Evolutionary conservation across 2,888 invertebrate genomes (phyloP).

Genomic region (Drosophila helvetica): DNA sequence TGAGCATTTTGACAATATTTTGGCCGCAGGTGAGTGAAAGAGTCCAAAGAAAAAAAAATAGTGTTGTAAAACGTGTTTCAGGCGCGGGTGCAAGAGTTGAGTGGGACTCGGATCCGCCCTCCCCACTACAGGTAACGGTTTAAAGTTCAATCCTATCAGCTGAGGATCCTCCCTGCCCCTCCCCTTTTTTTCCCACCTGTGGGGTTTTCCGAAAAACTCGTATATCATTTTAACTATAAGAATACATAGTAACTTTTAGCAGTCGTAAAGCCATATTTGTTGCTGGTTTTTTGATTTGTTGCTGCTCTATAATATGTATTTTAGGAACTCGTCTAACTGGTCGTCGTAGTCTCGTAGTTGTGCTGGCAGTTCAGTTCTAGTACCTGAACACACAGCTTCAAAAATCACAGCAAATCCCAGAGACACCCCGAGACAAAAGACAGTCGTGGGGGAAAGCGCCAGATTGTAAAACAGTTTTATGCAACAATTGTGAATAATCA

Average conservation of each 20-base stretch:
- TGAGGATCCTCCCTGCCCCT: neutral
- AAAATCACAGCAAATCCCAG: slow-evolving; percentile 6
- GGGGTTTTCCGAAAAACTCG: neutral
- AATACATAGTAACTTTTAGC: neutral
- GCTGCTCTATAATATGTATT: slow-evolving; percentile 6
- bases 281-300: neutral
- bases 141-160: neutral
- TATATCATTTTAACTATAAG: neutral
- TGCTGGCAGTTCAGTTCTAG: slow-evolving; percentile 18
- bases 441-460: neutral
- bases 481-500: neutral
- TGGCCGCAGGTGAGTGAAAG: slow-evolving; percentile 45
- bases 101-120: neutral
- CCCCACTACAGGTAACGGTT: neutral
- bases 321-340: slow-evolving; percentile 31
- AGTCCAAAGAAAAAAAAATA: neutral
- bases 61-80: neutral
- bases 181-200: neutral
- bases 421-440: neutral
- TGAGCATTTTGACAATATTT: slow-evolving; percentile 44
- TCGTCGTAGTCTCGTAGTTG: slow-evolving; percentile 10
- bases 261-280: neutral
- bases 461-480: neutral
- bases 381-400: slow-evolving; percentile 4
- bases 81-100: neutral